These are phyloP conservation scores for Microcaecilia unicolor DNA, from an alignment of 2,797 vertebrate genomes.

Conservation along the genomic window DNA sequence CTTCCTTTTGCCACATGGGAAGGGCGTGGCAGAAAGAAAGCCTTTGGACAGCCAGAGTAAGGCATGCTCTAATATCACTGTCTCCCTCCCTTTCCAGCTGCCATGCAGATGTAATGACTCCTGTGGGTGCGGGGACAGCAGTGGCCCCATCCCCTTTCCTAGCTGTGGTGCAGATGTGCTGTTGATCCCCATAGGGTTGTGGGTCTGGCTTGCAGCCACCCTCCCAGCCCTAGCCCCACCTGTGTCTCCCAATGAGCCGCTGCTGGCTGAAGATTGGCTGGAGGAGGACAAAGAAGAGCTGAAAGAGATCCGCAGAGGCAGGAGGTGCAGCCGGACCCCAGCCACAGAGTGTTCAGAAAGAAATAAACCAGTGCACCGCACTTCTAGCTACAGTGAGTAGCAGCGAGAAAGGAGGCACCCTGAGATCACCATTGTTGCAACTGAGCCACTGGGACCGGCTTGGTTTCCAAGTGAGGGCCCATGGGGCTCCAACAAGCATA, in stretches of 20 bases:
- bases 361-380: too few species aligned
- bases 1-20: too few species aligned
- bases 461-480: conserved; percentile 70
- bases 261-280: conserved; percentile 77
- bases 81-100: too few species aligned
- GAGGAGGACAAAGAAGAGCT: conserved; percentile 71
- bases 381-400: too few species aligned
- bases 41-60: too few species aligned
- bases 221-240: too few species aligned
- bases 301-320: conserved; percentile 52
- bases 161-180: not conserved
- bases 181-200: too few species aligned
- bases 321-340: conserved; percentile 40
- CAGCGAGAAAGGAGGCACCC: too few species aligned
- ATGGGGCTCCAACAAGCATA: conserved; percentile 45
- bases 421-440: conserved; percentile 84
- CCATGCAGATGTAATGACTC: not conserved
- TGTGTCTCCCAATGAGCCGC: conserved; percentile 3
- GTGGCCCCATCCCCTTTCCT: not conserved
- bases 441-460: conserved; percentile 66
- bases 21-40: too few species aligned
- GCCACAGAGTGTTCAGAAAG: too few species aligned
- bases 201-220: too few species aligned
- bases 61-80: too few species aligned
- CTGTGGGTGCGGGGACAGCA: not conserved